Conservation (phyloP, 1,140 invertebrate species). For the Ruditapes philippinarum region DNA sequence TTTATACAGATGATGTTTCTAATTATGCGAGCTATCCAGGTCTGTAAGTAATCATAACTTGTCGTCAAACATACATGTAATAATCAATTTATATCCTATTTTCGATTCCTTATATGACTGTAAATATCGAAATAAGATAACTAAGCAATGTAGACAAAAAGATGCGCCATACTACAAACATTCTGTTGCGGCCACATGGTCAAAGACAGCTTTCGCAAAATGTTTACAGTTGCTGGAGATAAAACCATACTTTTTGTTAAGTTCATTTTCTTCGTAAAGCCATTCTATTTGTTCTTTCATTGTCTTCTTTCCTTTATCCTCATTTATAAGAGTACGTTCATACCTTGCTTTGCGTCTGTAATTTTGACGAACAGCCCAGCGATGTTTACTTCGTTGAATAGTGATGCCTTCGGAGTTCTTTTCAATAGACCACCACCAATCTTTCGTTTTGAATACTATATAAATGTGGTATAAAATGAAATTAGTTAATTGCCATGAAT, state of each 20-base stretch:
- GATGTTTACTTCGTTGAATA: slow-evolving; percentile 28
- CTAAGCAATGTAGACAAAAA: no score
- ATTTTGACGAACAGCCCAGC: not conserved
- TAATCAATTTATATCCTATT: no score
- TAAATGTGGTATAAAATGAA: not conserved
- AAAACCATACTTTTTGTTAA: not conserved
- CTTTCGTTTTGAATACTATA: slow-evolving; percentile 24
- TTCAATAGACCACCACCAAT: slow-evolving; percentile 60
- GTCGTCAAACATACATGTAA: no score
- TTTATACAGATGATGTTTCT: no score
- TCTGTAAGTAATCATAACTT: no score
- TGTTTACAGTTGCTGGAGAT: slow-evolving; percentile 1
- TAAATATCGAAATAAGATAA: no score
- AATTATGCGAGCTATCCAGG: no score
- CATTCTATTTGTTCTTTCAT: not conserved
- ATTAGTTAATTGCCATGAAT: not conserved
- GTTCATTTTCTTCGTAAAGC: not conserved
- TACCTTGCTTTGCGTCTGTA: not conserved
- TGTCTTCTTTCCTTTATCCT: not conserved
- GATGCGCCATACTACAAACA: no score
- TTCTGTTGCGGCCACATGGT: slow-evolving; percentile 17
- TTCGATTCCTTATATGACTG: no score
- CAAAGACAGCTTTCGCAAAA: not conserved
- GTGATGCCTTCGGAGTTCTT: slow-evolving; percentile 13
- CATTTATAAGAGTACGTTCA: not conserved